phyloP scores from a whole-genome alignment of 2,797 vertebrate genomes.

The Gymnothorax javanicus region DNA sequence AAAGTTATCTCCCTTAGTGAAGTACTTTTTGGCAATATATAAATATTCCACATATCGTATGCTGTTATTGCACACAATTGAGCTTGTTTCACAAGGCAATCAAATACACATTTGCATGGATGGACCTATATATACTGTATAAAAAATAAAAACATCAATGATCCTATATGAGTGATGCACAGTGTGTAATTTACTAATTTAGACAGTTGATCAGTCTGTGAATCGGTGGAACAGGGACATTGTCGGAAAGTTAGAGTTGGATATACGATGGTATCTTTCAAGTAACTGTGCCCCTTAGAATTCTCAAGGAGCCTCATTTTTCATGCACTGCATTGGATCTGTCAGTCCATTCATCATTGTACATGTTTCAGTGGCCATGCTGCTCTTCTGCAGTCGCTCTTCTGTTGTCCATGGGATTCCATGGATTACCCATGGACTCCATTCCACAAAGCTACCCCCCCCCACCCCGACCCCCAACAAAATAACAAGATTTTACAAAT shows the following conservation, averaged over 20 bases:
- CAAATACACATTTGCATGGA: no score
- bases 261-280: neutral
- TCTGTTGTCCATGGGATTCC: neutral
- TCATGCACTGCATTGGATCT: neutral
- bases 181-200: constrained; percentile 44
- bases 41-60: no score
- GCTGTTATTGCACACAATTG: no score
- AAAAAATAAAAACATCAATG: constrained; percentile 18
- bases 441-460: neutral
- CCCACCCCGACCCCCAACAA: neutral
- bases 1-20: no score
- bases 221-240: neutral
- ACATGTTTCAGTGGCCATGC: neutral
- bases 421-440: neutral
- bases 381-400: neutral
- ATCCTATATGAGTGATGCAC: constrained; percentile 11
- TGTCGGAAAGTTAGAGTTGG: no score
- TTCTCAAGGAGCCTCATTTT: neutral
- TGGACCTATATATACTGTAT: no score
- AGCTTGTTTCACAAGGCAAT: no score
- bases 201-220: constrained; percentile 34
- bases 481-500: neutral
- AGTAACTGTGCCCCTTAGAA: no score
- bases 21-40: no score
- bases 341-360: neutral